Conservation (phyloP, 1,140 invertebrate genomes). For the Radopholus similis region DNA sequence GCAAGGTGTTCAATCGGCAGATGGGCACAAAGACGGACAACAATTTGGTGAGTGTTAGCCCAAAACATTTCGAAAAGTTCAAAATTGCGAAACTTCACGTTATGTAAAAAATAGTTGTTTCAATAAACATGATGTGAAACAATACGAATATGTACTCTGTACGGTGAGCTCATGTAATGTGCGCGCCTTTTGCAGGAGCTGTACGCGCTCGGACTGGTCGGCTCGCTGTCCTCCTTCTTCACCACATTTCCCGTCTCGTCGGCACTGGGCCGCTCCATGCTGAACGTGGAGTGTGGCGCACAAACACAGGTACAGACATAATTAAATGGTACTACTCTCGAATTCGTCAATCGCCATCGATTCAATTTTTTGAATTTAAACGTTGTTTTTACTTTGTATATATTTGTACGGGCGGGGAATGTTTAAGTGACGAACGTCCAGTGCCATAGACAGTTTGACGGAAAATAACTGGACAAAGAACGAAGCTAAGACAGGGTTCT, state of each 20-base stretch:
- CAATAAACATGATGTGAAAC: not conserved
- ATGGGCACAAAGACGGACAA: conserved; percentile 65
- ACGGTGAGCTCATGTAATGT: not conserved
- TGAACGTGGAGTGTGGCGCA: conserved; percentile 63
- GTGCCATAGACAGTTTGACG: too few relatives aligned
- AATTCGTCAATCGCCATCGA: too few relatives aligned
- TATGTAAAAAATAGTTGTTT: not conserved
- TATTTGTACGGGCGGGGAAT: too few relatives aligned
- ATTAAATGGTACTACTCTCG: not conserved
- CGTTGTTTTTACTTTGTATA: too few relatives aligned
- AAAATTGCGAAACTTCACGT: not conserved
- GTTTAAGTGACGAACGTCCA: too few relatives aligned
- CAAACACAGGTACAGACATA: conserved; percentile 58
- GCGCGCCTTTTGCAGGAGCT: conserved; percentile 62
- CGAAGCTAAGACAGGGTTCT: too few relatives aligned
- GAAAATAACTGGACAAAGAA: too few relatives aligned
- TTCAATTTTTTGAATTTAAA: too few relatives aligned
- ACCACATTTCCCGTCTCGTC: conserved; percentile 62
- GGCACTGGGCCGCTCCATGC: conserved; percentile 61
- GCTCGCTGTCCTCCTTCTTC: conserved; percentile 64
- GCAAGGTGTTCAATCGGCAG: conserved; percentile 65
- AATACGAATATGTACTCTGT: not conserved
- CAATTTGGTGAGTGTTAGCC: conserved; percentile 62
- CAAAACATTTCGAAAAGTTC: not conserved
- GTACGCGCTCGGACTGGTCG: conserved; percentile 64